phyloP scores from a whole-genome alignment of 2,797 vertebrate species.

The Typhlichthys subterraneus region DNA sequence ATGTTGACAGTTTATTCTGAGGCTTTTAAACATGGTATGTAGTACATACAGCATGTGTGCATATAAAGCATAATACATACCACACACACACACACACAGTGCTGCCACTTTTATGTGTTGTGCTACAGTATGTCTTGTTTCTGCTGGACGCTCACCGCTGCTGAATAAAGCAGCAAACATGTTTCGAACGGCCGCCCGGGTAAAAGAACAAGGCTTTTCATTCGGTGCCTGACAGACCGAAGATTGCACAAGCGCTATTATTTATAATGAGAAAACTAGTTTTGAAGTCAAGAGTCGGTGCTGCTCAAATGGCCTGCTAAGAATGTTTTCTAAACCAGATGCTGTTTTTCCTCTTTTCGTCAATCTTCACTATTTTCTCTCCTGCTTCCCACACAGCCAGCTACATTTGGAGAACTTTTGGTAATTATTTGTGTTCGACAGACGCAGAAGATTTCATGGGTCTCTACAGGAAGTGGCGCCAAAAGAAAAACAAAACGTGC shows the following conservation, averaged over 20 bases:
- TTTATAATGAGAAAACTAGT: conserved; percentile 15
- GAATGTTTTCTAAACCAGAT: conserved; percentile 32
- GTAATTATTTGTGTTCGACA: conserved; percentile 78
- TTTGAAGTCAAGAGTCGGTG: too few relatives aligned
- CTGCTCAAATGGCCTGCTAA: conserved; percentile 6
- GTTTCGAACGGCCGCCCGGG: conserved; percentile 3
- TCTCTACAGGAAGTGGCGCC: conserved; percentile 57
- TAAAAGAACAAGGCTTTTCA: conserved; percentile 11
- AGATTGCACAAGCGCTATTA: conserved; percentile 12
- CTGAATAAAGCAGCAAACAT: conserved; percentile 3
- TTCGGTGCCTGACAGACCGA: conserved; percentile 9
- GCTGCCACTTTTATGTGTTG: background rate
- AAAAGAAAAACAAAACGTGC: conserved; percentile 63
- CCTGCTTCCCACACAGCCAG: conserved; percentile 58
- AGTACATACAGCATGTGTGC: too few relatives aligned
- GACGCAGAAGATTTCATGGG: conserved; percentile 63
- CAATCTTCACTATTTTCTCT: conserved; percentile 45
- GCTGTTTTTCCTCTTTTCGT: conserved; percentile 48
- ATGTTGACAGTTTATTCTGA: background rate
- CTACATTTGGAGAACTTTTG: conserved; percentile 54
- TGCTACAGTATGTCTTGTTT: background rate
- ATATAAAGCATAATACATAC: background rate
- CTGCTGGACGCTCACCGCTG: conserved; percentile 2
- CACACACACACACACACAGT: conserved; percentile 8
- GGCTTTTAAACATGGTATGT: background rate